These are phyloP conservation scores for Cercopithecus mona DNA, from an alignment of 2,113 vertebrate species.

Conservation along the genomic window DNA sequence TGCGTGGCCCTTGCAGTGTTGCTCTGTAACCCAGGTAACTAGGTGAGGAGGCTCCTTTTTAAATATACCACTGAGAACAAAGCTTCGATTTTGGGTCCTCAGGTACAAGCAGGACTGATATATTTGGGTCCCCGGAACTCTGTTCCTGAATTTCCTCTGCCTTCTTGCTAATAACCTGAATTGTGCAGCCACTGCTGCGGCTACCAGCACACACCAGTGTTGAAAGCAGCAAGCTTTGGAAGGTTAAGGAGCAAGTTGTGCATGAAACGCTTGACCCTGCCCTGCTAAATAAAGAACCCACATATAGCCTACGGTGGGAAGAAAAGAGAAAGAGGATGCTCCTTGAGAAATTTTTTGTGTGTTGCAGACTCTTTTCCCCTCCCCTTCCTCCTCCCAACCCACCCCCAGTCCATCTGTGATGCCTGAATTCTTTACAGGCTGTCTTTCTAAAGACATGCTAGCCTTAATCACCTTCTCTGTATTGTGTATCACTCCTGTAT, in stretches of 20 bases:
- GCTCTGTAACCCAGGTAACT: background rate
- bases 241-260: conserved; percentile 58
- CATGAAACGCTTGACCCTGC: background rate
- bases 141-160: background rate
- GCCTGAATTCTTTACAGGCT: conserved; percentile 16
- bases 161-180: background rate
- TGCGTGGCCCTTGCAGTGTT: accelerated
- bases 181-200: conserved; percentile 37
- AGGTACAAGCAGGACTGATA: background rate
- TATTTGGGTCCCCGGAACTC: background rate
- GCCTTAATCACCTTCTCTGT: conserved; percentile 45
- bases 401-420: conserved; percentile 61
- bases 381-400: background rate
- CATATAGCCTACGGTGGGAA: background rate
- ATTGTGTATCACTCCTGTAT: conserved; percentile 64
- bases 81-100: background rate
- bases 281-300: background rate
- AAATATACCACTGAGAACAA: background rate
- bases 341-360: conserved; percentile 42
- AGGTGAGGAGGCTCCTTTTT: background rate
- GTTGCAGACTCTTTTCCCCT: background rate
- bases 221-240: conserved; percentile 52
- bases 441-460: background rate
- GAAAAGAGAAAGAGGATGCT: background rate
- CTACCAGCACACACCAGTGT: conserved; percentile 13